Evolutionary conservation across 2,113 vertebrate genomes (phyloP), one percentile per base, ranked within the genome.

Genomic region (Ceyx melanurus): DNA sequence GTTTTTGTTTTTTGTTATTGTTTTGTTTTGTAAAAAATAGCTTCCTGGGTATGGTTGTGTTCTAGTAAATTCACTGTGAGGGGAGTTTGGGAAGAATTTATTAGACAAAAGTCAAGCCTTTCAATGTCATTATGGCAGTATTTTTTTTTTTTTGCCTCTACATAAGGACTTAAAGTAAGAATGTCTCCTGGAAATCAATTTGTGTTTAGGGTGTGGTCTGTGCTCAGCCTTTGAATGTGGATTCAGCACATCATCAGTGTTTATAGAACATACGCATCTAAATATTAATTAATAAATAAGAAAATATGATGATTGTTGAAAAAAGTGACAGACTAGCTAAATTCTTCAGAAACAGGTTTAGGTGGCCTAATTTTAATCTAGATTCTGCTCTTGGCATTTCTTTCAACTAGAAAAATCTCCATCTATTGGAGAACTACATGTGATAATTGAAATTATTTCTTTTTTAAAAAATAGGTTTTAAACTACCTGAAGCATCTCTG

Each of bases 131-230:
- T 58, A 25, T 64, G 48, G 8, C 25, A 50, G 22, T 46, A 21
- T 18, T 0, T 0, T 31, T 31, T 0, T 0, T 31, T 31, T 64
- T 78, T 75, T 70, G 48, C 53, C 5, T 58, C 31, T 79, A 4
- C 42, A 4, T 64, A 31, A 46, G 14, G 12, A 25, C 5, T 43
- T 75, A 66, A 50, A 54, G 28, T 19, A 64, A 62, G 9, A 45
- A 57, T 15, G 11, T 35, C 9, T 77, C 6, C 28, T 64, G 60
- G 65, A 20, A 74, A 23, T 21, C 1, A 1, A 29, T 46, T 35
- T 72, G 29, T 61, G n/a, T 3, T 76, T 53, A 26, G 28, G 3
- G 8, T 28, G 7, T 28, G 15, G 53, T 80, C 73, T 76, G 10
- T 48, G 46, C 46, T 48, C 46, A 48, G 17, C 42, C 71, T 80